phyloP scores from a whole-genome alignment of 2,797 vertebrate genomes.

The Sparus aurata region DNA sequence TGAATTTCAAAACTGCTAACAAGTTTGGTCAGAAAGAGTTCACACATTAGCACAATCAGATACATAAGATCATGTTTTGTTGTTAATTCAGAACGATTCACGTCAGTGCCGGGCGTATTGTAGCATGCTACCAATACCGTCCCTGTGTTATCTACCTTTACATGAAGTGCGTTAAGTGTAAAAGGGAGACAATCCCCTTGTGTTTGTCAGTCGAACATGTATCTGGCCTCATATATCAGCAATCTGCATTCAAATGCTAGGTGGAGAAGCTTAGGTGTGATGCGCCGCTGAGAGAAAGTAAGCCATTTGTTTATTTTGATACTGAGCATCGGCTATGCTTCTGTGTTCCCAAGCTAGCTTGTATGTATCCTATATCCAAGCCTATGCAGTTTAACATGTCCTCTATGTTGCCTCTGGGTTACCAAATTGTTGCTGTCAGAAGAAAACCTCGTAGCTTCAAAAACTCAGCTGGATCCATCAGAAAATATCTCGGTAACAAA shows the following conservation, averaged over 20 bases:
- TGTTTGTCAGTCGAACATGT: constrained; percentile 69
- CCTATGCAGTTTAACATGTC: constrained; percentile 76
- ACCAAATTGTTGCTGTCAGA: constrained; percentile 67
- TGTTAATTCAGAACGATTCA: constrained; percentile 87
- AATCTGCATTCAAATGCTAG: constrained; percentile 75
- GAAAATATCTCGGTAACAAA: background rate
- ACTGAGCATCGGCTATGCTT: constrained; percentile 55
- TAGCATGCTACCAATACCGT: constrained; percentile 85
- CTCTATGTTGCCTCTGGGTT: constrained; percentile 82
- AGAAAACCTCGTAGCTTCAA: constrained; percentile 70
- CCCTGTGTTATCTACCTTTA: constrained; percentile 74
- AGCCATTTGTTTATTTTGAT: constrained; percentile 57
- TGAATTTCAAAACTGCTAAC: constrained; percentile 91
- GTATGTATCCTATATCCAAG: constrained; percentile 78
- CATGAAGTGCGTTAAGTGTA: constrained; percentile 78
- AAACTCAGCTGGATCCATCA: constrained; percentile 2
- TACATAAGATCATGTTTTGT: constrained; percentile 91
- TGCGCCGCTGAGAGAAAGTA: constrained; percentile 52
- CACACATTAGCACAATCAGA: constrained; percentile 92
- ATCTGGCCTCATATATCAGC: constrained; percentile 76
- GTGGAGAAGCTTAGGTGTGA: constrained; percentile 67
- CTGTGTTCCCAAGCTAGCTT: constrained; percentile 52
- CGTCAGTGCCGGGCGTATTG: constrained; percentile 86
- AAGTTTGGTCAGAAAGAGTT: constrained; percentile 92
- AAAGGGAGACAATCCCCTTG: constrained; percentile 69